phyloP scores from a whole-genome alignment of 2,113 vertebrate species.

The Anguilla japonica region DNA sequence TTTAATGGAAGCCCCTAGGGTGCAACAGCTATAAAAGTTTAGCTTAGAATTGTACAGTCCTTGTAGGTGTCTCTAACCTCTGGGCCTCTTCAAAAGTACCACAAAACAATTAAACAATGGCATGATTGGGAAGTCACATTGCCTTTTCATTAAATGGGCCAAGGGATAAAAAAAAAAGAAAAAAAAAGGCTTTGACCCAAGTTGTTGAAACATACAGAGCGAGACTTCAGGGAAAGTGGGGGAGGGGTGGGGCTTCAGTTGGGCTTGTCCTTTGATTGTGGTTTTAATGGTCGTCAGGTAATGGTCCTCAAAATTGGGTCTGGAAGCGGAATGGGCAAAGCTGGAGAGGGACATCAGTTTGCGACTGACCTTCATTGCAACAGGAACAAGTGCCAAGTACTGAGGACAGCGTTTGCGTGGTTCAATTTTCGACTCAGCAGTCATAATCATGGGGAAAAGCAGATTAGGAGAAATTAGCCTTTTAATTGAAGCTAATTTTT shows the following conservation, averaged over 20 bases:
- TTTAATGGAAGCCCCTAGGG: not conserved
- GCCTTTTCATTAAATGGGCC: not conserved
- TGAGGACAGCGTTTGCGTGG: conserved; percentile 22
- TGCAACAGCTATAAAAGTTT: not conserved
- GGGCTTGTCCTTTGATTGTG: not conserved
- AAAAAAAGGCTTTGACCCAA: not conserved
- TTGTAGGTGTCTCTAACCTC: not conserved
- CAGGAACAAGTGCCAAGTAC: conserved; percentile 37
- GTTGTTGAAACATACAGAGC: not conserved
- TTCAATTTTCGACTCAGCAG: conserved; percentile 31
- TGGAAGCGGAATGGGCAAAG: not conserved
- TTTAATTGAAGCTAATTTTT: conserved; percentile 59
- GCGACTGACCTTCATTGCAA: conserved; percentile 65
- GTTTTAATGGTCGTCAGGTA: conserved; percentile 62
- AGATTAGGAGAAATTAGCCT: conserved; percentile 69
- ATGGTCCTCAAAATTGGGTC: conserved; percentile 59
- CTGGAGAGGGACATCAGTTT: not conserved
- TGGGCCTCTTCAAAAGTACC: not conserved
- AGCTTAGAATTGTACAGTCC: not conserved
- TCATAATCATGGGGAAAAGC: conserved; percentile 51
- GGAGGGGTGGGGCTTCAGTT: not conserved
- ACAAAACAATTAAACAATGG: not conserved
- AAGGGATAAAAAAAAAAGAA: not conserved
- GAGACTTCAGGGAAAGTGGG: not conserved
- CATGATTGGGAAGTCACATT: not conserved